Evolutionary conservation across 2,888 invertebrate genomes (phyloP).

Genomic region (Noctuana brunneofusca): DNA sequence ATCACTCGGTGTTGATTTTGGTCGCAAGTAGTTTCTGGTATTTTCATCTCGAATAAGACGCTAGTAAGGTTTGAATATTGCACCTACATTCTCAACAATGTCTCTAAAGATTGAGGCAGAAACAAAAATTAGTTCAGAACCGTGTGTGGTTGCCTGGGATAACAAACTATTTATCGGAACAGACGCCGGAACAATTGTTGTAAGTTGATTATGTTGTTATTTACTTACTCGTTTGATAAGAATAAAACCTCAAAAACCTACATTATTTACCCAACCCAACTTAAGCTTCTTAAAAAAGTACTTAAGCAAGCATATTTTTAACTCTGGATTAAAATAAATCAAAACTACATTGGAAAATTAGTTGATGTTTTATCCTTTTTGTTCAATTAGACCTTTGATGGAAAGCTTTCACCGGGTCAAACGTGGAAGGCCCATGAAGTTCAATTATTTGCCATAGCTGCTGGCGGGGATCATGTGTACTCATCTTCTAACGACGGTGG

Average conservation of each 20-base stretch:
- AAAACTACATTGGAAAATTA: no score
- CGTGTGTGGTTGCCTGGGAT: conserved; percentile 68
- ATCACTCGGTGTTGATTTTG: conserved; percentile 9
- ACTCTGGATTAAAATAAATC: no score
- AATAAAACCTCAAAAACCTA: no score
- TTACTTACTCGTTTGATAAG: no score
- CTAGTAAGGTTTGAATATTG: conserved; percentile 32
- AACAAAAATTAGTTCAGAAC: conserved; percentile 63
- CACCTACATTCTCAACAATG: conserved; percentile 51
- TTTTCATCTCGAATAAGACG: conserved; percentile 45
- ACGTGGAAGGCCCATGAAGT: conserved; percentile 84
- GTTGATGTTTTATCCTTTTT: neutral
- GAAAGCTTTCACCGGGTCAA: conserved; percentile 51
- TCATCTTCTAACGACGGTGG: conserved; percentile 86
- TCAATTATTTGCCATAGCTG: conserved; percentile 83
- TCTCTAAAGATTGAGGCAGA: conserved; percentile 61
- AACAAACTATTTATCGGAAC: conserved; percentile 63
- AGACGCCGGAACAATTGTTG: conserved; percentile 67
- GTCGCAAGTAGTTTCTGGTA: conserved; percentile 45
- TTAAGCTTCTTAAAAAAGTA: no score
- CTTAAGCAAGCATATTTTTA: no score
- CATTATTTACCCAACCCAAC: no score
- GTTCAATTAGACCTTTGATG: conserved; percentile 58
- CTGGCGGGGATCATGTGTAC: conserved; percentile 75
- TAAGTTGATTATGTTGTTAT: conserved; percentile 47